A percentile compares a stretch with the other conserved stretches of the same genome.
phyloP scores from a whole-genome alignment of 2,113 vertebrate genomes.

The Potamarius usumacintae region DNA sequence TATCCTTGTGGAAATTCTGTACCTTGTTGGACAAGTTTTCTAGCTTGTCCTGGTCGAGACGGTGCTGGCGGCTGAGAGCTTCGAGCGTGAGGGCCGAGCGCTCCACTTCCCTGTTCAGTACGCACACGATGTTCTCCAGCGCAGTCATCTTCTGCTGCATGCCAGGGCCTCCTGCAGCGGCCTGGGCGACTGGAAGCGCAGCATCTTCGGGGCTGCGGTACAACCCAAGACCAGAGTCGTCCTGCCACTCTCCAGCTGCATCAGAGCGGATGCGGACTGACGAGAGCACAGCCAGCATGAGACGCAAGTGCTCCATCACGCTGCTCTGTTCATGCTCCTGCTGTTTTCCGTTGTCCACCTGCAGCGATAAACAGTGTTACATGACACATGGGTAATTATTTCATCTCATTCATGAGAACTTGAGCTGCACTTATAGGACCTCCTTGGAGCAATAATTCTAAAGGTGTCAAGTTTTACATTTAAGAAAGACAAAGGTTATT shows the following conservation, averaged over 20 bases:
- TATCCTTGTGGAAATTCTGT: neutral
- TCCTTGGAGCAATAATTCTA: neutral
- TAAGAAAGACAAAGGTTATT: neutral
- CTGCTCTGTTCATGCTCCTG: slow-evolving; percentile 53
- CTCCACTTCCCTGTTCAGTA: slow-evolving; percentile 93
- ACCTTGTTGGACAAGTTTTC: slow-evolving; percentile 89
- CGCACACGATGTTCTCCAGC: slow-evolving; percentile 95
- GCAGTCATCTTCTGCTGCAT: slow-evolving; percentile 86
- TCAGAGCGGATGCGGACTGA: slow-evolving; percentile 27
- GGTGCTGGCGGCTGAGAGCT: slow-evolving; percentile 85
- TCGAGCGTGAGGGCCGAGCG: slow-evolving; percentile 82
- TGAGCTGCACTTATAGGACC: neutral
- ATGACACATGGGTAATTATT: no score
- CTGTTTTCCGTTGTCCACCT: slow-evolving; percentile 55
- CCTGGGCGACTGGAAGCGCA: slow-evolving; percentile 69
- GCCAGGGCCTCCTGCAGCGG: slow-evolving; percentile 68
- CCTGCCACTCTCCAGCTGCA: slow-evolving; percentile 43
- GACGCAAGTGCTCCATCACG: slow-evolving; percentile 49
- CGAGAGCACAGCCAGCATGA: slow-evolving; percentile 42
- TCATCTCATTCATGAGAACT: neutral
- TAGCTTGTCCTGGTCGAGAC: slow-evolving; percentile 90
- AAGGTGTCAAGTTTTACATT: neutral
- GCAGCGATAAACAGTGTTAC: neutral
- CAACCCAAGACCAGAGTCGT: slow-evolving; percentile 47
- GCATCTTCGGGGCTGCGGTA: slow-evolving; percentile 66